phyloP scores from a whole-genome alignment of 1,140 invertebrate genomes.

The Drosophila albomicans region DNA sequence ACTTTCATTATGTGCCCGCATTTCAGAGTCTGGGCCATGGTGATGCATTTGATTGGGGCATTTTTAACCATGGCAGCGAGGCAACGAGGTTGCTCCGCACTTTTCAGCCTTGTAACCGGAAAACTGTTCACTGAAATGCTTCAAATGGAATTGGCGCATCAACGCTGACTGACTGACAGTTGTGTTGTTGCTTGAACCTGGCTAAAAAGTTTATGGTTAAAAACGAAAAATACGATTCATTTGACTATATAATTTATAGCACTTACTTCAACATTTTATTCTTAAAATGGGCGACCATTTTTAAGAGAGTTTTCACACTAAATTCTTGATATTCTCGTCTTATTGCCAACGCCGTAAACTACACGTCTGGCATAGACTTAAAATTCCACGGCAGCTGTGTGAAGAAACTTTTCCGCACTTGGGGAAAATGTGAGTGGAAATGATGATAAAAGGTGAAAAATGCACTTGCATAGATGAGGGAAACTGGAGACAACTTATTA shows the following conservation, averaged over 20 bases:
- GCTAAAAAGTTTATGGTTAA: too few species aligned
- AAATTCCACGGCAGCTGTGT: constrained; percentile 3
- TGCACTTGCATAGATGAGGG: constrained; percentile 5
- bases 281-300: neutral
- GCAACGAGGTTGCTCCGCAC: neutral
- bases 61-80: constrained; percentile 1
- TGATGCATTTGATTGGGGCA: constrained; percentile 9
- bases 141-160: neutral
- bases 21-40: neutral
- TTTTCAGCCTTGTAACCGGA: neutral
- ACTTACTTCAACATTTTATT: neutral
- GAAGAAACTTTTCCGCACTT: constrained; percentile 13
- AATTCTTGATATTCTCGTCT: neutral
- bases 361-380: neutral
- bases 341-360: neutral
- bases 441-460: constrained; percentile 41
- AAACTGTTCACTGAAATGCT: neutral
- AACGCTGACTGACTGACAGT: neutral
- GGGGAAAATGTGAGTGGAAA: constrained; percentile 19
- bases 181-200: too few species aligned
- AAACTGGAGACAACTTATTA: constrained; percentile 29
- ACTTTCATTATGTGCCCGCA: constrained; percentile 21
- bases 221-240: neutral
- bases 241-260: neutral
- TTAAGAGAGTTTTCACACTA: neutral